A percentile compares a stretch with the other conserved stretches of the same genome.
Evolutionary conservation across 30 jellyfish, hydroid and myxozoan genomes (phyloP).

Genomic region (Hydra vulgaris): DNA sequence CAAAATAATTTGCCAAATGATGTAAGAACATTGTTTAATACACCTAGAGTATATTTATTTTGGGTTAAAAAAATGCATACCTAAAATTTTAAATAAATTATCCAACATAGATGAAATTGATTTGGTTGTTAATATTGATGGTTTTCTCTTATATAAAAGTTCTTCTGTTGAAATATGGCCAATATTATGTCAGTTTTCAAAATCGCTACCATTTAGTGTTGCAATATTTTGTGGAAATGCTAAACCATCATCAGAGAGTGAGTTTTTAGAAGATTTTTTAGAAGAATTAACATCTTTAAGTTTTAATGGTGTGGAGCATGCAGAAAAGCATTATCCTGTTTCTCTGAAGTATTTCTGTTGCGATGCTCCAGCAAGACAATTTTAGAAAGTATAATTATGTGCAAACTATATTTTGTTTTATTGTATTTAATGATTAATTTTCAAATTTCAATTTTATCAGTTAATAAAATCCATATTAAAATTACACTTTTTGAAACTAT

Average conservation of each 20-base stretch:
- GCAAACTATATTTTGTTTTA: not conserved
- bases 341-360: not conserved
- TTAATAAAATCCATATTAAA: not conserved
- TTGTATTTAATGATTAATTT: not conserved
- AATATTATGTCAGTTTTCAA: constrained; percentile 27
- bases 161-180: constrained; percentile 41
- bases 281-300: constrained; percentile 3
- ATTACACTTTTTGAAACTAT: not conserved
- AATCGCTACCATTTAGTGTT: not conserved
- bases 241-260: constrained; percentile 12
- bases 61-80: not conserved
- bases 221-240: constrained; percentile 10
- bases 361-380: not conserved
- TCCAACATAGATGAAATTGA: not conserved
- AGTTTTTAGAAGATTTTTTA: constrained; percentile 6
- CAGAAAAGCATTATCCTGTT: not conserved
- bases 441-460: not conserved
- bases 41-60: constrained; percentile 15
- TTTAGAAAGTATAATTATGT: not conserved
- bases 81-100: not conserved
- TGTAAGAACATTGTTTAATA: constrained; percentile 24
- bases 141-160: constrained; percentile 18
- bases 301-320: not conserved
- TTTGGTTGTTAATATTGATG: constrained; percentile 12
- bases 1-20: constrained; percentile 11